Percentiles rank a stretch among this genome's conserved stretches.
These are phyloP conservation scores for Menura novaehollandiae DNA, from an alignment of 2,113 vertebrate species.

Conservation along the genomic window DNA sequence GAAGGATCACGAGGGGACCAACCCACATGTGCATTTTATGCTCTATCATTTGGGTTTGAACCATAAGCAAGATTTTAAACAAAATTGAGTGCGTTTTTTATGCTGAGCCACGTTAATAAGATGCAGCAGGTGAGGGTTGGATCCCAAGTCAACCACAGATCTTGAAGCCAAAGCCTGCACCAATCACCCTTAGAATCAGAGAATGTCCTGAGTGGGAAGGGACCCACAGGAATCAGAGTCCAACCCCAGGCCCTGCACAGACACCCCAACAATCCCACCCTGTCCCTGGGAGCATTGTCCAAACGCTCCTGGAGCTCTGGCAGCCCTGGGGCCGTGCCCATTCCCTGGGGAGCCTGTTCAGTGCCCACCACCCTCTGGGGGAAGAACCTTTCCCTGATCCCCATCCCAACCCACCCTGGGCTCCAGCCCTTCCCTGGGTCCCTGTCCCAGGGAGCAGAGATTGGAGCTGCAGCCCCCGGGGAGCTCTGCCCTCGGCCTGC, in stretches of 20 bases:
- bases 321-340: neutral
- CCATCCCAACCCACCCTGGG: fast-evolving
- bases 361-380: neutral
- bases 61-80: neutral
- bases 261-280: neutral
- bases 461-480: neutral
- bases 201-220: neutral
- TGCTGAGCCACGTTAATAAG: neutral
- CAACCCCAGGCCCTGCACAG: fast-evolving
- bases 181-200: neutral
- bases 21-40: neutral
- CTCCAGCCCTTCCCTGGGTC: fast-evolving
- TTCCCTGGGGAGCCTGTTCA: neutral
- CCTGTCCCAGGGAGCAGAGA: neutral
- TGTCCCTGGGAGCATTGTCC: fast-evolving
- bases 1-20: conserved; percentile 17
- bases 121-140: neutral
- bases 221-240: fast-evolving
- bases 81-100: neutral
- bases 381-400: neutral
- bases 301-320: neutral
- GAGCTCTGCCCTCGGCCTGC: neutral
- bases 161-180: neutral
- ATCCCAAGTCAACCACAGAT: neutral
- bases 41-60: neutral